These are phyloP conservation scores for Gallirallus australis DNA, from an alignment of 2,797 vertebrate genomes.

Conservation along the genomic window DNA sequence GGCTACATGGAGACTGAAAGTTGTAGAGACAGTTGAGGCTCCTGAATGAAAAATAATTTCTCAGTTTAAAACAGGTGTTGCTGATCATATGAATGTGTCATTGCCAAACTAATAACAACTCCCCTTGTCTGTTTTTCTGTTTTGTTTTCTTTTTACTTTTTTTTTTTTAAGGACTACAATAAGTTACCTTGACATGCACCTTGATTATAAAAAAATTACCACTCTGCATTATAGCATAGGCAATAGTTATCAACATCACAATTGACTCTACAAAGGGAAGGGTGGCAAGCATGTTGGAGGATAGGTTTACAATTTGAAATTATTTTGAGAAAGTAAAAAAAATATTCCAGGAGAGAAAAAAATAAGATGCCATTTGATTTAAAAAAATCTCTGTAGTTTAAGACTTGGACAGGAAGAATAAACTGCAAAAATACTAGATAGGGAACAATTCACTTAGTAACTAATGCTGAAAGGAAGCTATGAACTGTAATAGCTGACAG, in stretches of 20 bases:
- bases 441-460: not conserved
- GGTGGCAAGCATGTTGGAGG: not conserved
- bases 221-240: not conserved
- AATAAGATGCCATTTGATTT: not conserved
- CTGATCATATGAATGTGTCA: not conserved
- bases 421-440: not conserved
- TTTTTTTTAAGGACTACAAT: not conserved
- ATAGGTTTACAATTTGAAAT: constrained; percentile 1
- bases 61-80: not conserved
- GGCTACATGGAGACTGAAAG: not conserved
- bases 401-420: not conserved
- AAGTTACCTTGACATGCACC: not conserved
- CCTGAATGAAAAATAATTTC: not conserved
- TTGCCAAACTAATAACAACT: not conserved
- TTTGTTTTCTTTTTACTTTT: not conserved
- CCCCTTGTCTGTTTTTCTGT: not conserved
- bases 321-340: not conserved
- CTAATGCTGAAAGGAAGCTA: not conserved
- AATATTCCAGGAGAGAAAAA: not conserved
- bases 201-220: constrained; percentile 8
- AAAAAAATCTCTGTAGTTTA: not conserved
- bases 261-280: not conserved
- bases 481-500: not conserved
- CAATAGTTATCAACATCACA: not conserved
- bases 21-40: not conserved